Evolutionary conservation across 2,888 invertebrate species (phyloP).

Genomic region (Fragum fragum): DNA sequence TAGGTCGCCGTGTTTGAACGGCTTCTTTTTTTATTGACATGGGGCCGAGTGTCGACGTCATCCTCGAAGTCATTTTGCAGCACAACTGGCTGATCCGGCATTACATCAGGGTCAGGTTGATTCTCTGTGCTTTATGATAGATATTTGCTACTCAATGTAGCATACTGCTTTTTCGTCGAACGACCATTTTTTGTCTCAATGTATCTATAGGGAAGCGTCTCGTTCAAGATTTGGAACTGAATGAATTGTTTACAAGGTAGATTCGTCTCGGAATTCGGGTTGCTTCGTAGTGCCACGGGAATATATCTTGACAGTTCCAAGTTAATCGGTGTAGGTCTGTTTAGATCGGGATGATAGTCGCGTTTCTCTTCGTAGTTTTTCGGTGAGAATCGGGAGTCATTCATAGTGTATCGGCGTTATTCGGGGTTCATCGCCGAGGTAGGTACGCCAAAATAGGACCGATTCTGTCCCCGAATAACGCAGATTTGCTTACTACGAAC

Average conservation of each 20-base stretch:
- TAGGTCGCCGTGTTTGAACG: constrained; percentile 5
- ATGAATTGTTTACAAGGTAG: not conserved
- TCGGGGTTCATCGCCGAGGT: constrained; percentile 3
- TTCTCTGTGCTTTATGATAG: not conserved
- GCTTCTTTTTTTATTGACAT: not conserved
- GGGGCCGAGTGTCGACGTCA: constrained; percentile 4
- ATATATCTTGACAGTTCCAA: not conserved
- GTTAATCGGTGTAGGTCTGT: not conserved
- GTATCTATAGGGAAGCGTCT: not conserved
- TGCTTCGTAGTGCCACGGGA: not conserved
- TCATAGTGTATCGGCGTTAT: not conserved
- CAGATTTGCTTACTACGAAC: not conserved
- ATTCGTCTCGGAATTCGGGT: not conserved
- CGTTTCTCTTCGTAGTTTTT: not conserved
- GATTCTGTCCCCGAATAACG: not conserved
- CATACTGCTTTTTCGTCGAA: no score
- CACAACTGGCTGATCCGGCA: not conserved
- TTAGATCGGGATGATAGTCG: not conserved
- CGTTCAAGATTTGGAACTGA: constrained; percentile 10
- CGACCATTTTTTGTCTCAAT: not conserved
- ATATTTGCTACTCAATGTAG: not conserved
- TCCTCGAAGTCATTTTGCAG: not conserved
- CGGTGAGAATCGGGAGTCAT: not conserved
- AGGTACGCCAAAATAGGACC: not conserved
- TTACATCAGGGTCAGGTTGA: not conserved